phyloP scores from a whole-genome alignment of 2,113 vertebrate genomes.

The Orycteropus afer region DNA sequence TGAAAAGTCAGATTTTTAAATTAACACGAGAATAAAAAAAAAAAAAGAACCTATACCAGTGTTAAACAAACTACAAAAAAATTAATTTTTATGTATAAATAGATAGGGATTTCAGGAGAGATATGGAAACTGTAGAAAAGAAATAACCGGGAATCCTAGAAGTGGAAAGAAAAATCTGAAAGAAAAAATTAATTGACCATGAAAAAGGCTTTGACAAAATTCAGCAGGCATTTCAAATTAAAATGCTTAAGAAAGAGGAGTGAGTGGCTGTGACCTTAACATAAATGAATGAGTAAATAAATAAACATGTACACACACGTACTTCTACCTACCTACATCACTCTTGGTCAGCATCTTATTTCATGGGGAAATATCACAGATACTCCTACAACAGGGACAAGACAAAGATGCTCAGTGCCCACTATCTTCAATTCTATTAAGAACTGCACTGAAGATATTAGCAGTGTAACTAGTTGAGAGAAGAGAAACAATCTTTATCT shows the following conservation, averaged over 20 bases:
- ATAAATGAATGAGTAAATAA: neutral
- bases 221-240: neutral
- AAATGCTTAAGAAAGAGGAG: neutral
- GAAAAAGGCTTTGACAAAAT: constrained; percentile 2
- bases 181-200: neutral
- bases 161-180: neutral
- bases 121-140: neutral
- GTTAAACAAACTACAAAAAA: neutral
- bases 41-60: neutral
- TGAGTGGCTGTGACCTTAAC: neutral
- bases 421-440: neutral
- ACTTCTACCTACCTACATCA: neutral
- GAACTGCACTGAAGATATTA: neutral
- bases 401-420: neutral
- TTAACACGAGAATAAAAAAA: too few relatives aligned
- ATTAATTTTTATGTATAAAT: neutral
- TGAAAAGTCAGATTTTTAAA: neutral
- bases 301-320: neutral
- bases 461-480: neutral
- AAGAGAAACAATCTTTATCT: neutral
- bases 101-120: neutral
- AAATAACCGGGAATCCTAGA: neutral
- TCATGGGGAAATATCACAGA: neutral
- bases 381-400: neutral
- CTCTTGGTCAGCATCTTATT: neutral